Percentiles rank a stretch among this genome's conserved stretches.
phyloP scores from a whole-genome alignment of 2,888 invertebrate species.

The Dione vanillae region DNA sequence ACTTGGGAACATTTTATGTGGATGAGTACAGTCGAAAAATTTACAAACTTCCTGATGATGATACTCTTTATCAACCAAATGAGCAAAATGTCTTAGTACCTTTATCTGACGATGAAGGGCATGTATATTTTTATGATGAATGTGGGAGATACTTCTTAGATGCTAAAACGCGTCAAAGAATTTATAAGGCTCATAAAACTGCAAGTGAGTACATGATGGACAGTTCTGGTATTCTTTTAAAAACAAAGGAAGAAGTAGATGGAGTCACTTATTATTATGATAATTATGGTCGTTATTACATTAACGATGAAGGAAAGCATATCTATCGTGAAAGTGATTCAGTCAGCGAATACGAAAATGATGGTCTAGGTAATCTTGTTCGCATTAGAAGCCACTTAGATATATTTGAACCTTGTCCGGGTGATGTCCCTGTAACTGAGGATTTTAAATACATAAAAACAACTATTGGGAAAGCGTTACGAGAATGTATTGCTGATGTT shows the following conservation, averaged over 20 bases:
- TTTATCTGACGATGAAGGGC: conserved; percentile 65
- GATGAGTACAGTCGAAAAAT: conserved; percentile 75
- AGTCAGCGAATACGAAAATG: conserved; percentile 76
- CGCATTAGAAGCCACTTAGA: conserved; percentile 70
- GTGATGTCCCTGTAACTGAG: conserved; percentile 70
- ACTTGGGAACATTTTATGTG: conserved; percentile 68
- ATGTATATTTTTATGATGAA: conserved; percentile 74
- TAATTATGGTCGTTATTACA: conserved; percentile 74
- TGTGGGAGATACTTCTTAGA: conserved; percentile 76
- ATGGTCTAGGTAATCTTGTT: conserved; percentile 78
- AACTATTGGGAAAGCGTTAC: conserved; percentile 70
- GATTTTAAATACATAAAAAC: conserved; percentile 75
- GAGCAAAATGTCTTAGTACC: conserved; percentile 70
- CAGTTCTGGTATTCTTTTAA: conserved; percentile 67
- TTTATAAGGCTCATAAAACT: conserved; percentile 71
- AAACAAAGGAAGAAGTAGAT: conserved; percentile 70
- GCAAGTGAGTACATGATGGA: conserved; percentile 79
- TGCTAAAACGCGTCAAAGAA: conserved; percentile 62
- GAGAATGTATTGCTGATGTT: conserved; percentile 70
- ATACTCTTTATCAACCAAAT: conserved; percentile 68
- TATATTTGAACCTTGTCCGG: conserved; percentile 69
- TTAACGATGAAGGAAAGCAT: conserved; percentile 69
- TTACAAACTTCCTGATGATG: conserved; percentile 65
- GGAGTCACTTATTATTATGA: conserved; percentile 72
- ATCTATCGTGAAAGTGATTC: conserved; percentile 72